Percentiles rank a stretch among this genome's conserved stretches.
Conservation (phyloP, 2,113 vertebrate genomes). For the Hippocampus guttulatus region DNA sequence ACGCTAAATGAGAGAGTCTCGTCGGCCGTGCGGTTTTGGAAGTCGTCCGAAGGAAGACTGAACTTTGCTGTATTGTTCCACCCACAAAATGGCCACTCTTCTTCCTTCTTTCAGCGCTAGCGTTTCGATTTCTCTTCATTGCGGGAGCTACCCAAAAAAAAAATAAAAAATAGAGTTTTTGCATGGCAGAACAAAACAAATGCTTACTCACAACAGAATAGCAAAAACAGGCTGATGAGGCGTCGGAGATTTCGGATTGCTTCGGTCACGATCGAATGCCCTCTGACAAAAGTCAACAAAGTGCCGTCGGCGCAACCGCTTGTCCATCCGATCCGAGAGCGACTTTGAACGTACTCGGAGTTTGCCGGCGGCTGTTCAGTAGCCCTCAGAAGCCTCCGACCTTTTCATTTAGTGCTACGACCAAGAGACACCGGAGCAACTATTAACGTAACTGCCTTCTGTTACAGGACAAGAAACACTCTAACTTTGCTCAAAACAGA, state of each 20-base stretch:
- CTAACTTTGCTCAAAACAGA: slow-evolving; percentile 38
- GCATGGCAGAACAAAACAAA: background rate
- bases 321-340: background rate
- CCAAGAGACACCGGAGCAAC: slow-evolving; percentile 18
- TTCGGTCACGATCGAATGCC: background rate
- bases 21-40: slow-evolving; percentile 15
- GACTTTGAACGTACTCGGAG: slow-evolving; percentile 8
- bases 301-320: background rate
- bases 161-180: too few species aligned
- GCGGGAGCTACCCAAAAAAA: background rate
- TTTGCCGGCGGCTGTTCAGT: slow-evolving; percentile 47
- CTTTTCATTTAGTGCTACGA: slow-evolving; percentile 50
- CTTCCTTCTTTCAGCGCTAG: background rate
- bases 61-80: background rate
- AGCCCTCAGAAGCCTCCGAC: slow-evolving; percentile 32
- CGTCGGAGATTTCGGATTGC: background rate
- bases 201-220: too few species aligned
- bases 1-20: slow-evolving; percentile 53
- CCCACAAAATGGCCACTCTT: slow-evolving; percentile 1
- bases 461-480: slow-evolving; percentile 37
- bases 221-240: too few species aligned
- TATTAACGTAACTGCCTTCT: slow-evolving; percentile 38
- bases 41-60: background rate
- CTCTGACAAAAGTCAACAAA: background rate
- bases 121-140: background rate